A percentile compares a stretch with the other conserved stretches of the same genome.
These are phyloP conservation scores for Idaea biselata DNA, from an alignment of 2,888 invertebrate species.

Conservation along the genomic window DNA sequence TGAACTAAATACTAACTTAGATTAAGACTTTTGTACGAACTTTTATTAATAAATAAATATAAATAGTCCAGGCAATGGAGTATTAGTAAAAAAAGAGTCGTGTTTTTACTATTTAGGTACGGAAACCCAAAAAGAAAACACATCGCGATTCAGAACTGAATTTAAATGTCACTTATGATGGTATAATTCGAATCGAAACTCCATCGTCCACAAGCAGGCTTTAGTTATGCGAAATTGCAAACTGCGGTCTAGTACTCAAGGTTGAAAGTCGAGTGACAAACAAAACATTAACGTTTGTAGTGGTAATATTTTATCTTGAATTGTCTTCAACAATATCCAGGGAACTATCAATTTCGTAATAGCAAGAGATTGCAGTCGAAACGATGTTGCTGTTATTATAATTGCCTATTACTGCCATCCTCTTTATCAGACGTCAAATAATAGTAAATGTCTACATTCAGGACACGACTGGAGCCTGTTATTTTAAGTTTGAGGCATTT, in stretches of 20 bases:
- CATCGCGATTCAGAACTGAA: not conserved
- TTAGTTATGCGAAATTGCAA: not conserved
- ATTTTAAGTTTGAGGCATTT: not conserved
- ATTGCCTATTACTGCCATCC: slow-evolving; percentile 45
- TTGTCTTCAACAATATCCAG: slow-evolving; percentile 33
- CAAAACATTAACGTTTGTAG: not conserved
- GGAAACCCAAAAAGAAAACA: slow-evolving; percentile 1
- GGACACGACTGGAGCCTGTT: not conserved
- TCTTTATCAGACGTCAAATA: not conserved
- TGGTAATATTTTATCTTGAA: slow-evolving; percentile 20
- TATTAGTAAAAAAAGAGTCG: no score
- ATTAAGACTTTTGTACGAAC: no score
- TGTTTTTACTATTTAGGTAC: no score
- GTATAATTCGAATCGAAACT: not conserved
- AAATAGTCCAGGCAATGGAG: no score
- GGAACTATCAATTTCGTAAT: slow-evolving; percentile 31
- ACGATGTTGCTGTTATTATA: slow-evolving; percentile 48
- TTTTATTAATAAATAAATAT: no score
- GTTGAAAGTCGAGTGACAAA: not conserved
- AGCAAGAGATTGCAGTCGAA: slow-evolving; percentile 34
- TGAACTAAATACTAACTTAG: no score
- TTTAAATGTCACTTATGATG: not conserved
- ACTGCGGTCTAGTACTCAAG: not conserved
- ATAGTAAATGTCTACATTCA: not conserved
- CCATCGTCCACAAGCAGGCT: not conserved